Conservation (phyloP, 2,888 invertebrate species). For the Ophion slaviceki region DNA sequence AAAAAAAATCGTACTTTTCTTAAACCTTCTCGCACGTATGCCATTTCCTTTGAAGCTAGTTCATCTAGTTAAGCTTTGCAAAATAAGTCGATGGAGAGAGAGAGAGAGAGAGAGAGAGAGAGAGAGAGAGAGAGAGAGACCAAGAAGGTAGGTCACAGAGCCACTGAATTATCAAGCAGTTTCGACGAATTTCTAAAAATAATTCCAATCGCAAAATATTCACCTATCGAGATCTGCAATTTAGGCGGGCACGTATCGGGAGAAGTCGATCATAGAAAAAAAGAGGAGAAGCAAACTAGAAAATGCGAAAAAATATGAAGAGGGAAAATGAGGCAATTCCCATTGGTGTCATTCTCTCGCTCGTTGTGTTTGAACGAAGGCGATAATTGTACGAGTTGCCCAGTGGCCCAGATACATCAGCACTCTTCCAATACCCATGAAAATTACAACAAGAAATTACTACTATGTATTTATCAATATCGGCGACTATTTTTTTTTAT, state of each 20-base stretch:
- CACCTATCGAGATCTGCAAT: constrained; percentile 36
- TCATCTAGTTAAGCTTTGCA: constrained; percentile 5
- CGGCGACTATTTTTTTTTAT: too few relatives aligned
- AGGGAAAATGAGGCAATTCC: background rate
- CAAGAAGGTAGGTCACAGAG: constrained; percentile 55
- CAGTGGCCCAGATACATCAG: constrained; percentile 51
- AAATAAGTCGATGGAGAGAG: background rate
- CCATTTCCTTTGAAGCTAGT: background rate
- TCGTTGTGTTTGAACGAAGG: constrained; percentile 21
- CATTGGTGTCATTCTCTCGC: constrained; percentile 10
- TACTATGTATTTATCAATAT: too few relatives aligned
- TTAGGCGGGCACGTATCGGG: constrained; percentile 16
- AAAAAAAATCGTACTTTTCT: too few relatives aligned
- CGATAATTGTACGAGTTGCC: constrained; percentile 43
- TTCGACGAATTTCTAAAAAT: constrained; percentile 62
- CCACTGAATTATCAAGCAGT: constrained; percentile 62
- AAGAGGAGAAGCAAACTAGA: background rate
- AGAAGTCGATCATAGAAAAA: background rate
- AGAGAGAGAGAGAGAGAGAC: background rate
- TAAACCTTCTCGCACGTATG: background rate
- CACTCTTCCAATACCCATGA: background rate
- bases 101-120: background rate
- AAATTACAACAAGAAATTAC: too few relatives aligned
- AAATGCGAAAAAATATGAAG: constrained; percentile 9
- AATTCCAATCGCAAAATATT: constrained; percentile 37